These are phyloP conservation scores for Macaria liturata DNA, from an alignment of 2,888 invertebrate species.

Conservation along the genomic window DNA sequence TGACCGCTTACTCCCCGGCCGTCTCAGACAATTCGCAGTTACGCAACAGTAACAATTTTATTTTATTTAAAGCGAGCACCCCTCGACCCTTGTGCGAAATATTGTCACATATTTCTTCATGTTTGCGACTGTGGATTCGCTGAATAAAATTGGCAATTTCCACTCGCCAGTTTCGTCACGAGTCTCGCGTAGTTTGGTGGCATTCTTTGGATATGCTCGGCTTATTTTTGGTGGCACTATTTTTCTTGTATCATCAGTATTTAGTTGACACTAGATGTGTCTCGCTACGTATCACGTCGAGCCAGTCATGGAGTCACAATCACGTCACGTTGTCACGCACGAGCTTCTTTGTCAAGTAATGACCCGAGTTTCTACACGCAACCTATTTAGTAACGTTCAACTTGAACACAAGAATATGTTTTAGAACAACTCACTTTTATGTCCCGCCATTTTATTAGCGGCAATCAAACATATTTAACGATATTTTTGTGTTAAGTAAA, in stretches of 20 bases:
- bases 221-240: too few relatives aligned
- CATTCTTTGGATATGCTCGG: background rate
- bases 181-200: background rate
- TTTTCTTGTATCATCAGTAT: too few relatives aligned
- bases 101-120: slow-evolving; percentile 8
- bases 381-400: slow-evolving; percentile 5
- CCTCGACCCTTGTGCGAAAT: slow-evolving; percentile 5
- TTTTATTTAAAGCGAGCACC: slow-evolving; percentile 1
- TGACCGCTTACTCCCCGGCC: too few relatives aligned
- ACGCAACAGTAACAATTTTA: background rate
- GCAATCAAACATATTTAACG: too few relatives aligned
- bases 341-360: slow-evolving; percentile 26
- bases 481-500: background rate
- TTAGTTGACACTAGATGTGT: too few relatives aligned
- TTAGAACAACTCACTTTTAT: too few relatives aligned
- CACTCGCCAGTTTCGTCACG: slow-evolving; percentile 3
- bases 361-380: slow-evolving; percentile 26
- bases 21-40: too few relatives aligned
- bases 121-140: background rate
- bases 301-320: slow-evolving; percentile 24
- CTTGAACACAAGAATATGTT: slow-evolving; percentile 7
- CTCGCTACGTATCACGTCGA: slow-evolving; percentile 9
- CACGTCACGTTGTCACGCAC: slow-evolving; percentile 10
- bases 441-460: too few relatives aligned
- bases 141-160: slow-evolving; percentile 11